Evolutionary conservation across 2,888 invertebrate genomes (phyloP), one percentile per base, ranked within the genome.

Genomic region (Euclidia mi): DNA sequence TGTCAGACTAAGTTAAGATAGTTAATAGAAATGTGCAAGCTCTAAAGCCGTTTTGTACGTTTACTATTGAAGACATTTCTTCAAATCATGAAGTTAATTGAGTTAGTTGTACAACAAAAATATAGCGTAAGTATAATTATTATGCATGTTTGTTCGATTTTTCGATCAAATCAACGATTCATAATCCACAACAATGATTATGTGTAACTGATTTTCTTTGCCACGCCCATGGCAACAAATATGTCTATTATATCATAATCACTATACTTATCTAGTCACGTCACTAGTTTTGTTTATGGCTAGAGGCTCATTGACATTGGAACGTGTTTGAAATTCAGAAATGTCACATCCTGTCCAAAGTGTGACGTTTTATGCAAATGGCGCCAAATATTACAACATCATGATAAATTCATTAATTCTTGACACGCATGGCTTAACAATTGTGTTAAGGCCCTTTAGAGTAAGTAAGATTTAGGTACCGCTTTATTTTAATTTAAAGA

Each of bases 291-390:
- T 64, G 56, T 68, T 68, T 71, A 76, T 76, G 74, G 62, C 56
- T 57, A 52, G 11, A 7, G 17, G 40, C 43, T 37, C 65, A 60
- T 49, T 74, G 77, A 75, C 77, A 65, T 75, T 73, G 64, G 65
- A 17, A 76, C 77, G 75, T 75, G 75, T 48, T 45, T 49, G 35
- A 71, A 73, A 71, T 75, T 56, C 58, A 64, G 55, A 64, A 56
- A 50, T 44, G 34, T 48, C 53, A 64, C 56, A 65, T 74, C 74
- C 75, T 76, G 74, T 44, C 35, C 48, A 47, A 7, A 17, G 18
- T 17, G 37, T 47, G 53, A 62, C 28, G 52, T 59, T 65, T 45
- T 73, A 69, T 69, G 66, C 47, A 56, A 71, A 73, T 71, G 46
- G 38, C 59, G 49, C 55, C 66, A 73, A 70, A 72, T 51, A 57